A percentile compares a stretch with the other conserved stretches of the same genome.
Conservation (phyloP, 35 echinoderm and acorn worm genomes). For the Apostichopus japonicus region DNA sequence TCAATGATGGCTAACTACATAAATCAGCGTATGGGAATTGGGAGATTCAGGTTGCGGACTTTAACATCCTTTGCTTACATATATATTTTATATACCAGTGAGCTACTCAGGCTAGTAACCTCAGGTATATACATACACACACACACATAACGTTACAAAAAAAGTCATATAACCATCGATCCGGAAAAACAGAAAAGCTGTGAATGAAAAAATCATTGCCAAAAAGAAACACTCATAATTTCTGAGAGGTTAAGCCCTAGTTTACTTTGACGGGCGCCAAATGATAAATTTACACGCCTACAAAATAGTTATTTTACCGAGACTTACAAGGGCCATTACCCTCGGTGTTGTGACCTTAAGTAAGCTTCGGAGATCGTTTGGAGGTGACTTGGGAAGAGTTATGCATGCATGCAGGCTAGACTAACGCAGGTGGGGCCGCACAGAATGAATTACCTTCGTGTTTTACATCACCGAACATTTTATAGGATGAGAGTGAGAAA, state of each 20-base stretch:
- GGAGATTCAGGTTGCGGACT: too few relatives aligned
- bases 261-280: constrained; percentile 21
- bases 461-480: constrained; percentile 1
- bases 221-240: neutral
- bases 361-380: neutral
- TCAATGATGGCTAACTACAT: too few relatives aligned
- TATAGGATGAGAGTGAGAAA: neutral
- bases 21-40: too few relatives aligned
- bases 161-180: too few relatives aligned
- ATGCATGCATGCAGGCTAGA: neutral
- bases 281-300: constrained; percentile 19
- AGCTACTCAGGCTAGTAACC: too few relatives aligned
- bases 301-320: constrained; percentile 11
- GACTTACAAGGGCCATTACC: constrained; percentile 8
- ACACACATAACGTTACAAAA: too few relatives aligned
- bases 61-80: too few relatives aligned
- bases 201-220: too few relatives aligned
- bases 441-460: constrained; percentile 6
- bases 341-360: constrained; percentile 10
- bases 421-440: constrained; percentile 1
- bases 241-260: neutral
- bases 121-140: too few relatives aligned
- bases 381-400: neutral
- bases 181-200: too few relatives aligned
- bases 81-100: too few relatives aligned